Percentiles rank a stretch among this genome's conserved stretches.
phyloP scores from a whole-genome alignment of 2,113 vertebrate species.

The Bos indicus region DNA sequence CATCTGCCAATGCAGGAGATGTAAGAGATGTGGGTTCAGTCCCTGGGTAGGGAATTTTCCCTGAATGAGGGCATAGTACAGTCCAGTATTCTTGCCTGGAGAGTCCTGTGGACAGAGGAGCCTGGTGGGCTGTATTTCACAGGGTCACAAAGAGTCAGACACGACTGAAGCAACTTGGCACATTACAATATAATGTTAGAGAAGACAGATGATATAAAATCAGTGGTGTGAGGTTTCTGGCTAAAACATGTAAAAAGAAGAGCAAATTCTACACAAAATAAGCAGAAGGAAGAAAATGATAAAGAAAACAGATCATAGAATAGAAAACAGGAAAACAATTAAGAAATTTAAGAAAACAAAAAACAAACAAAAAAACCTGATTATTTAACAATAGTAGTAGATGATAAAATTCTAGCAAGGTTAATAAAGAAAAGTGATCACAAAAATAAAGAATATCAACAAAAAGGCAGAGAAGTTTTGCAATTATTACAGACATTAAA shows the following conservation, averaged over 20 bases:
- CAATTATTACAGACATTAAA: background rate
- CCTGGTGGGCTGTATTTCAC: background rate
- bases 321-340: background rate
- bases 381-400: background rate
- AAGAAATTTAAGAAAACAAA: background rate
- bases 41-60: fast-evolving
- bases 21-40: background rate
- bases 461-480: background rate
- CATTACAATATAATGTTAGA: background rate
- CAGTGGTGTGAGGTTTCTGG: background rate
- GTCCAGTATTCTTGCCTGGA: background rate
- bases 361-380: background rate
- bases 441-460: background rate
- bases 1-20: background rate
- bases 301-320: background rate
- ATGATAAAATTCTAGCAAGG: background rate
- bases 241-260: background rate
- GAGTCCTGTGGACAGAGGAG: background rate
- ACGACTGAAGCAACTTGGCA: background rate
- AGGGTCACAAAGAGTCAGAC: background rate
- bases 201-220: background rate
- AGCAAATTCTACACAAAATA: background rate
- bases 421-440: background rate
- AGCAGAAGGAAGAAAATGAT: background rate
- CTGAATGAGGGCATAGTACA: background rate